A percentile compares a stretch with the other conserved stretches of the same genome.
phyloP scores from a whole-genome alignment of 2,888 invertebrate species.

The Sarcophaga caerulescens region DNA sequence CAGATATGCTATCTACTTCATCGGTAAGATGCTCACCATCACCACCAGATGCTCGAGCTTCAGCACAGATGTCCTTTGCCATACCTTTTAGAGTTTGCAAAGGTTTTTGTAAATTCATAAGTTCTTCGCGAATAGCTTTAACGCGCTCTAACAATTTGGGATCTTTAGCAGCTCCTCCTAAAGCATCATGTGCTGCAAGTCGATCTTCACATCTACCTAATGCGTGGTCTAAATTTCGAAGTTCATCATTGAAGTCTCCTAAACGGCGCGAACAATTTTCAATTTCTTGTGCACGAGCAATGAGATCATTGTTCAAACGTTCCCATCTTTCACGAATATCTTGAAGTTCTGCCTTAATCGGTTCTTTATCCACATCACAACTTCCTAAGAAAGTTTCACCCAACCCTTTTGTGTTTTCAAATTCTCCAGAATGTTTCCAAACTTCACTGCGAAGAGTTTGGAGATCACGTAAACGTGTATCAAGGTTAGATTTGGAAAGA shows the following conservation, averaged over 20 bases:
- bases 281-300: constrained; percentile 79
- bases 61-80: constrained; percentile 89
- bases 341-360: constrained; percentile 90
- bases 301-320: constrained; percentile 89
- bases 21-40: constrained; percentile 90
- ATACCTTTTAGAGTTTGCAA: constrained; percentile 82
- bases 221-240: constrained; percentile 91
- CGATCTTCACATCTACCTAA: constrained; percentile 95
- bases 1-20: constrained; percentile 89
- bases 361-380: constrained; percentile 95
- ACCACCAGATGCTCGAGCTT: constrained; percentile 88
- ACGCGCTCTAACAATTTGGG: constrained; percentile 92
- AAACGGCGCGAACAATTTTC: constrained; percentile 92
- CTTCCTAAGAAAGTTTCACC: constrained; percentile 94
- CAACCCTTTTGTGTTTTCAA: constrained; percentile 91
- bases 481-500: constrained; percentile 92
- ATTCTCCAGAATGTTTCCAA: constrained; percentile 95
- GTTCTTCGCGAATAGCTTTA: constrained; percentile 91
- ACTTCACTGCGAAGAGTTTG: constrained; percentile 95
- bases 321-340: constrained; percentile 95
- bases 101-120: constrained; percentile 89
- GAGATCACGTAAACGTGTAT: constrained; percentile 92
- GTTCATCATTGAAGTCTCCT: constrained; percentile 91
- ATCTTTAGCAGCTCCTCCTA: constrained; percentile 89
- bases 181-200: constrained; percentile 85